A percentile compares a stretch with the other conserved stretches of the same genome.
Conservation (phyloP, 2,113 vertebrate species). For the Hassar affinis region DNA sequence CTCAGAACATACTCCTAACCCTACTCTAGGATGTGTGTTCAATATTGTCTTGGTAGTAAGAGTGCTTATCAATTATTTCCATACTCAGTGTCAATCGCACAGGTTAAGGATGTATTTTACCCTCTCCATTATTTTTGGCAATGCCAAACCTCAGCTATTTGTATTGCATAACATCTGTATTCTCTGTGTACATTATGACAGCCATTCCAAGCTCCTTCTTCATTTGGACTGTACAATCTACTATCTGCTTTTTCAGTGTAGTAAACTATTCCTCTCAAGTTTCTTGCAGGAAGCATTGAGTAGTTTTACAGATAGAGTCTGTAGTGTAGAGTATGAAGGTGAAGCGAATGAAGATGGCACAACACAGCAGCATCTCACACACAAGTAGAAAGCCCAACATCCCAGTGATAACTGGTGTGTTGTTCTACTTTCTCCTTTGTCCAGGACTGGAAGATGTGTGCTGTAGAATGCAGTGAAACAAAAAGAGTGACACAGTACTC, state of each 20-base stretch:
- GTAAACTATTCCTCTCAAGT: conserved; percentile 24
- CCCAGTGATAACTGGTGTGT: conserved; percentile 30
- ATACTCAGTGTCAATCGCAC: neutral
- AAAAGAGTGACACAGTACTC: neutral
- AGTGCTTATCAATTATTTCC: neutral
- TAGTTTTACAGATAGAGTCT: conserved; percentile 1
- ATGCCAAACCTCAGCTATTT: neutral
- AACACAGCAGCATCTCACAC: neutral
- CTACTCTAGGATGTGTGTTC: neutral
- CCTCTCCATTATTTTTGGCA: neutral
- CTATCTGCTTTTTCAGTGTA: neutral
- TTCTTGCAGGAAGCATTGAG: neutral
- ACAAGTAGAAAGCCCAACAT: neutral
- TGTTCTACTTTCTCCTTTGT: conserved; percentile 11
- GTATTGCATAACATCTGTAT: neutral
- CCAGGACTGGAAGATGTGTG: neutral
- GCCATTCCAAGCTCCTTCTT: neutral
- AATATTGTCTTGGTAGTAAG: neutral
- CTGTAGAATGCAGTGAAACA: neutral
- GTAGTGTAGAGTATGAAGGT: conserved; percentile 1
- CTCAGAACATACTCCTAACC: neutral
- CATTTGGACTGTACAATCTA: neutral
- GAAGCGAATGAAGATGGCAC: neutral
- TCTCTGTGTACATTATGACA: neutral
- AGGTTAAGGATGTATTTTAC: neutral